Evolutionary conservation across 2,888 invertebrate genomes (phyloP).

Genomic region (Cataglyphis altisquamis): DNA sequence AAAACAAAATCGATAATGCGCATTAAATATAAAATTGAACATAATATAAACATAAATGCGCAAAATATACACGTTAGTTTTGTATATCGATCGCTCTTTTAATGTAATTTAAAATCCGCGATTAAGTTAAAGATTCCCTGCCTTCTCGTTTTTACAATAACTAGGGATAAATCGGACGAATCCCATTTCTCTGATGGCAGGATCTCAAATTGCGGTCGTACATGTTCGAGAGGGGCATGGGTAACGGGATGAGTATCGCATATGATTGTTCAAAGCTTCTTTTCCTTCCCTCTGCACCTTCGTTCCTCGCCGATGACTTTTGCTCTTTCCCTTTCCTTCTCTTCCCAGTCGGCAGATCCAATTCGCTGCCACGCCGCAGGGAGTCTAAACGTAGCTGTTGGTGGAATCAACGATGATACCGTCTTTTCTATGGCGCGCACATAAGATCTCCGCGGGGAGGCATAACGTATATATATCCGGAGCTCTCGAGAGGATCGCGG

Average conservation of each 20-base stretch:
- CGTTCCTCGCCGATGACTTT: constrained; percentile 44
- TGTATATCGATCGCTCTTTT: constrained; percentile 6
- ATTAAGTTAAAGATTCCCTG: background rate
- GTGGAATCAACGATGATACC: constrained; percentile 69
- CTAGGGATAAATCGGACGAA: constrained; percentile 62
- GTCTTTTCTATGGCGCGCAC: constrained; percentile 65
- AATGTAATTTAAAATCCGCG: constrained; percentile 11
- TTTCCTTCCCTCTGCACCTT: constrained; percentile 6
- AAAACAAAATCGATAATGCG: background rate
- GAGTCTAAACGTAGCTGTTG: constrained; percentile 62
- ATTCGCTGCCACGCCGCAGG: constrained; percentile 47
- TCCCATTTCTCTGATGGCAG: constrained; percentile 64
- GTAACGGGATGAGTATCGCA: constrained; percentile 66
- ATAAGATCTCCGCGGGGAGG: constrained; percentile 55
- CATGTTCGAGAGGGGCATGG: constrained; percentile 48
- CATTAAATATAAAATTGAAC: background rate
- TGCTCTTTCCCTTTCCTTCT: constrained; percentile 15
- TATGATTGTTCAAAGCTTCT: constrained; percentile 78
- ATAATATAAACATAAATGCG: background rate
- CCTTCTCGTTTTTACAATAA: background rate
- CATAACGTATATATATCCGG: constrained; percentile 68
- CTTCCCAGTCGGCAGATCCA: constrained; percentile 26
- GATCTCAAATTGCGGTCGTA: constrained; percentile 72
- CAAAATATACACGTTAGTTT: background rate
- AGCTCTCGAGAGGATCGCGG: constrained; percentile 54